Percentiles rank a stretch among this genome's conserved stretches.
Evolutionary conservation across 2,113 vertebrate genomes (phyloP).

Genomic region (Silurus glanis): DNA sequence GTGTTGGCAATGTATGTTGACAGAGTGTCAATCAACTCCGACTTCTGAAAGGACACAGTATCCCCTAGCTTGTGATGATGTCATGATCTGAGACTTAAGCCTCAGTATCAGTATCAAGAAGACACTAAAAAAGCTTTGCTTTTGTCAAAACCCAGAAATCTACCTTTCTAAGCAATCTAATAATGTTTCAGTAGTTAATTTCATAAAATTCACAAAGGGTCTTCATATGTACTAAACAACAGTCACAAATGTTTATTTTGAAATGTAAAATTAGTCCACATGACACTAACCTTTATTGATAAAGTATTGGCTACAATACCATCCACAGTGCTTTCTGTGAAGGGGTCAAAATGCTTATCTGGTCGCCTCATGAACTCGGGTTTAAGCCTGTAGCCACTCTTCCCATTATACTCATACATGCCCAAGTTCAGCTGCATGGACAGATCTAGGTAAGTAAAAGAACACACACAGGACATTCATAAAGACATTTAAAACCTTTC

Average conservation of each 20-base stretch:
- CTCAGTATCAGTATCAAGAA: background rate
- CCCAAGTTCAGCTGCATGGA: slow-evolving; percentile 91
- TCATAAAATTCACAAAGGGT: background rate
- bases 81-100: background rate
- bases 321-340: slow-evolving; percentile 85
- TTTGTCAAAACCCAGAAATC: background rate
- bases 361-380: slow-evolving; percentile 90
- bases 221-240: background rate
- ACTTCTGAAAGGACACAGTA: background rate
- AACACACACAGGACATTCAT: background rate
- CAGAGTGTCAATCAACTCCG: background rate
- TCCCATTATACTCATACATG: slow-evolving; percentile 88
- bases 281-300: slow-evolving; percentile 80
- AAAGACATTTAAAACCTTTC: background rate
- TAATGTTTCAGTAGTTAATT: background rate
- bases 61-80: background rate
- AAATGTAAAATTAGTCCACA: background rate
- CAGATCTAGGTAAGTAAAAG: slow-evolving; percentile 71
- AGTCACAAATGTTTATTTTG: background rate
- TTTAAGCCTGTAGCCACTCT: slow-evolving; percentile 85
- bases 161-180: background rate
- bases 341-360: slow-evolving; percentile 88
- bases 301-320: slow-evolving; percentile 89
- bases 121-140: background rate
- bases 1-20: background rate